Evolutionary conservation across 2,888 invertebrate genomes (phyloP), one percentile per base, ranked within the genome.

Genomic region (Onchidella celtica): DNA sequence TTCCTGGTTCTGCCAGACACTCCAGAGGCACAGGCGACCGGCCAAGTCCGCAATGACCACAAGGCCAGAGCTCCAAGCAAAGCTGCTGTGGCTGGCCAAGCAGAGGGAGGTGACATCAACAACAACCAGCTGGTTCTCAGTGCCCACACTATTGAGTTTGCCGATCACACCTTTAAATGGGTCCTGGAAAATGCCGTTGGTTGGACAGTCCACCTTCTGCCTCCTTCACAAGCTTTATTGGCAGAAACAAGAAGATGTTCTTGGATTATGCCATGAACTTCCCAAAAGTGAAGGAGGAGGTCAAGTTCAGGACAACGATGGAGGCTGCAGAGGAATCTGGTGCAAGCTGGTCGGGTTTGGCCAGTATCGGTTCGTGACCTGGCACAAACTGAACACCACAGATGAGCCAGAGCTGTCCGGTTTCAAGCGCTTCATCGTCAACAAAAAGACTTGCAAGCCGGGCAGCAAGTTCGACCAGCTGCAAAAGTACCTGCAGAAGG

Each of bases 101-200:
- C 11, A 14, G 17, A 17, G 55, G 55, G 17, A 17, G 55, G 55
- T 55, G 55, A 55, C 55, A 55, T 55, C 17, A 55, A 55, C 29
- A 66, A 66, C 29, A 21, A 27, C 1, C 4, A 6, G 9, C 66
- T 29, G 24, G 34, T 66, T 32, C 66, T 66, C 32, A 32, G 66
- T 32, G 21, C 6, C 29, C 9, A 27, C 27, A 66, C 66, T 9
- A 29, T 66, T 6, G 29, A 66, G 34, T 66, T 66, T 32, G 66
- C 29, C 66, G 72, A 55, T 4, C 4, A 72, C 27, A 24, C 72
- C n/a, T 70, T 70, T 47, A 27, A 17, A 38, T 72, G 72, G 72
- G 27, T 47, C 57, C 47, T 72, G 21, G 38, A 27, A 14, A 72
- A 72, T 29, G 47, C 24, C 47, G 27, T 24, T 40, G 72, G 72